A percentile compares a stretch with the other conserved stretches of the same genome.
phyloP scores from a whole-genome alignment of 2,888 invertebrate species.

The Linyphia triangularis region DNA sequence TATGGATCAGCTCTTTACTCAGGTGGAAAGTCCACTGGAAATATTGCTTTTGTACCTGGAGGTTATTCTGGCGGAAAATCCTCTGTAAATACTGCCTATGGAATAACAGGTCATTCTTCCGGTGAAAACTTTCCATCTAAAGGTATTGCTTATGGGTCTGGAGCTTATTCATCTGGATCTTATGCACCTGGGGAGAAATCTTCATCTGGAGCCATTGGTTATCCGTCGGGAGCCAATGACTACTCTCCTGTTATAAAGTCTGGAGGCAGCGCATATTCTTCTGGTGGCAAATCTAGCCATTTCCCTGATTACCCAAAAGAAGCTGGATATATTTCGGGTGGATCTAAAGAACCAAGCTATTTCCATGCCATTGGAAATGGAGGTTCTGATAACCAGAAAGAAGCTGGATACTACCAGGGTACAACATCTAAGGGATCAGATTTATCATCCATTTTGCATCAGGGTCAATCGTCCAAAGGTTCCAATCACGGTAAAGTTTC shows the following conservation, averaged over 20 bases:
- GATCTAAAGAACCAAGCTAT: slow-evolving; percentile 34
- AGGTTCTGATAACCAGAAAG: not conserved
- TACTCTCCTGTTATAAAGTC: not conserved
- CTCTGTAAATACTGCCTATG: too few species aligned
- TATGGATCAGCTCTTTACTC: not conserved
- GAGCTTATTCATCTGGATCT: not conserved
- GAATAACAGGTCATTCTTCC: too few species aligned
- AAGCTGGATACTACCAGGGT: slow-evolving; percentile 19
- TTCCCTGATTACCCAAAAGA: slow-evolving; percentile 47
- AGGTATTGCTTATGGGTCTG: not conserved
- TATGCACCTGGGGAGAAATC: not conserved
- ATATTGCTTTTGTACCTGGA: not conserved
- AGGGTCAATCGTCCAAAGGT: not conserved
- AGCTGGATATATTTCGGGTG: slow-evolving; percentile 33
- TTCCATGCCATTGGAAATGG: too few species aligned
- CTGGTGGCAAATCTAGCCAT: slow-evolving; percentile 20
- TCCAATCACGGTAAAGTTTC: slow-evolving; percentile 13
- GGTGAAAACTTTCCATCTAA: too few species aligned
- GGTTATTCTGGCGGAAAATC: not conserved
- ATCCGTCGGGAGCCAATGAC: not conserved
- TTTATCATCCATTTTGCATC: not conserved
- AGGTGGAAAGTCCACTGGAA: not conserved
- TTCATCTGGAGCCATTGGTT: not conserved
- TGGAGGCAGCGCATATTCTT: slow-evolving; percentile 9
- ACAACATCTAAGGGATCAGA: not conserved